Conservation (phyloP, 2,797 vertebrate species). For the Siniperca undulata region DNA sequence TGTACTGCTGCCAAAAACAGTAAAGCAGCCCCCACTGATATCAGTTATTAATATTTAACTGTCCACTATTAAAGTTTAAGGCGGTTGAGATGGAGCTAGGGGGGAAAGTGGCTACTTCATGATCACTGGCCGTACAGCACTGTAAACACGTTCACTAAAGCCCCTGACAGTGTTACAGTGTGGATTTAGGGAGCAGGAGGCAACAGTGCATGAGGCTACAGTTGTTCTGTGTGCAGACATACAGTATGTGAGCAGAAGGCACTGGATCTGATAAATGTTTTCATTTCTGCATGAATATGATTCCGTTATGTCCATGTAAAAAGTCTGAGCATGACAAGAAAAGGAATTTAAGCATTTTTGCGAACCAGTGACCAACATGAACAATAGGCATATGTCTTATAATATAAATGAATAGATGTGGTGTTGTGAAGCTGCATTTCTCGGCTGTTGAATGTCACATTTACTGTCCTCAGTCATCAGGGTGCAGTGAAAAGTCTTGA, state of each 20-base stretch:
- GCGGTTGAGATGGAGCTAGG: slow-evolving; percentile 76
- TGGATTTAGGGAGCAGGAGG: slow-evolving; percentile 71
- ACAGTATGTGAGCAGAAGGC: slow-evolving; percentile 19
- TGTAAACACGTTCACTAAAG: slow-evolving; percentile 79
- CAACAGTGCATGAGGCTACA: slow-evolving; percentile 55
- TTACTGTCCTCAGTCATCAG: slow-evolving; percentile 78
- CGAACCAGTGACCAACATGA: background rate
- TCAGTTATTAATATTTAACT: slow-evolving; percentile 89
- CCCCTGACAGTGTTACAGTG: slow-evolving; percentile 76
- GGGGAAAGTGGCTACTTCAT: slow-evolving; percentile 74
- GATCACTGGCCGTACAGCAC: slow-evolving; percentile 71
- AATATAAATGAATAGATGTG: slow-evolving; percentile 9
- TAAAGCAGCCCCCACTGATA: slow-evolving; percentile 84
- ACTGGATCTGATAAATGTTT: slow-evolving; percentile 35
- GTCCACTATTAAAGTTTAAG: slow-evolving; percentile 85
- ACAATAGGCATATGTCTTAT: slow-evolving; percentile 3
- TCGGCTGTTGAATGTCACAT: slow-evolving; percentile 80
- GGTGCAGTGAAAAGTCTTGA: slow-evolving; percentile 80
- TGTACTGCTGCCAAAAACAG: slow-evolving; percentile 85
- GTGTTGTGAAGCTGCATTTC: slow-evolving; percentile 40
- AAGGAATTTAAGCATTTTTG: background rate
- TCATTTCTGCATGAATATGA: slow-evolving; percentile 29
- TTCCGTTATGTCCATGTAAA: background rate
- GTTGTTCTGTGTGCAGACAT: slow-evolving; percentile 31
- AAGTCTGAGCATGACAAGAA: background rate